Conservation (phyloP, 2,113 vertebrate species). For the Apteryx mantelli region DNA sequence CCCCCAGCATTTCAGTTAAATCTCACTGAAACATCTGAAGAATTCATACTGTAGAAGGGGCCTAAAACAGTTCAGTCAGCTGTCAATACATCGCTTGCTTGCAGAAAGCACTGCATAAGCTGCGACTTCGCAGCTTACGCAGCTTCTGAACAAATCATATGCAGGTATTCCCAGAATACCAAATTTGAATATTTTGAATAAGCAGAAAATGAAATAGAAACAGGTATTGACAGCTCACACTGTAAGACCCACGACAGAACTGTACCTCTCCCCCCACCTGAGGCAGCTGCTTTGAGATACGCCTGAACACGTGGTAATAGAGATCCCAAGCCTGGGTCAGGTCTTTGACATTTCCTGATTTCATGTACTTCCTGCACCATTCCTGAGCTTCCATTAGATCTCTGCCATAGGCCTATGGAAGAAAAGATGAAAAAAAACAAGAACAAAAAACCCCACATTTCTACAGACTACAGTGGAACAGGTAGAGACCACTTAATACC, state of each 20-base stretch:
- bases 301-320: constrained; percentile 97
- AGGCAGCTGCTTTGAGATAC: constrained; percentile 97
- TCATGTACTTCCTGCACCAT: constrained; percentile 99
- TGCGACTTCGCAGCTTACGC: neutral
- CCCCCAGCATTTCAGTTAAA: neutral
- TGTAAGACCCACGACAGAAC: neutral
- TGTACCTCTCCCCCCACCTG: constrained; percentile 81
- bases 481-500: neutral
- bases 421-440: neutral
- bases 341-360: constrained; percentile 97
- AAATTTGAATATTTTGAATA: neutral
- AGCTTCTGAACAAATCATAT: neutral
- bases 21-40: neutral
- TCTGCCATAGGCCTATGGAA: constrained; percentile 91
- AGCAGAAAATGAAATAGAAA: neutral
- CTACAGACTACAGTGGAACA: neutral
- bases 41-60: neutral
- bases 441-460: neutral
- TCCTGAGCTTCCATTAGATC: constrained; percentile 99
- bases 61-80: neutral
- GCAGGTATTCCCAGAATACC: neutral
- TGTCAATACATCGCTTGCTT: neutral
- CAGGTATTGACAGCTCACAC: neutral
- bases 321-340: constrained; percentile 99
- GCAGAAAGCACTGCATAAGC: neutral